Conservation (phyloP, 2,797 vertebrate genomes). For the Lacerta viridis region DNA sequence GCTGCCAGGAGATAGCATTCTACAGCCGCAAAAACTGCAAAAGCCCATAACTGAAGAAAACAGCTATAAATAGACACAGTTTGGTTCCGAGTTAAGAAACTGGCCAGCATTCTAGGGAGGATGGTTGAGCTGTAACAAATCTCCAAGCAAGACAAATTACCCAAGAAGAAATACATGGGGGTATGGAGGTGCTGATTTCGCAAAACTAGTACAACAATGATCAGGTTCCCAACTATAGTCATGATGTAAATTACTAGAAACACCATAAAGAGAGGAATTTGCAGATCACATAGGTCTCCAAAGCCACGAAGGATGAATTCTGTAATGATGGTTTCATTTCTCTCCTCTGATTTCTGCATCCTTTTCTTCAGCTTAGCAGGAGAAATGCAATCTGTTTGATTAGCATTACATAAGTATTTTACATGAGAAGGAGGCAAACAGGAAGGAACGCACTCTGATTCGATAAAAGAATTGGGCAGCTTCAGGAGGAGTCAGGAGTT, state of each 20-base stretch:
- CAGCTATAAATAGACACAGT: background rate
- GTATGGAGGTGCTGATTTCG: constrained; percentile 56
- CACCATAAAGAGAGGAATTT: constrained; percentile 47
- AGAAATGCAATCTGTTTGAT: no score
- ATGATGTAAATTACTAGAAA: constrained; percentile 61
- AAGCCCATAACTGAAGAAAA: background rate
- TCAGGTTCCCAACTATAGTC: constrained; percentile 62
- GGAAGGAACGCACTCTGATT: no score
- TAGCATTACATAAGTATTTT: no score
- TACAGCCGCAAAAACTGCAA: constrained; percentile 48
- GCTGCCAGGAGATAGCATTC: constrained; percentile 68
- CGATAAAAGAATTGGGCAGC: no score
- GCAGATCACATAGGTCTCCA: constrained; percentile 52
- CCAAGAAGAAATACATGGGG: constrained; percentile 70
- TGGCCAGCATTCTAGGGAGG: constrained; percentile 58
- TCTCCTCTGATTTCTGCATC: background rate
- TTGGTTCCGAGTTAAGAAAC: background rate
- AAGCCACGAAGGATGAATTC: constrained; percentile 62
- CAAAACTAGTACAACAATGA: constrained; percentile 57
- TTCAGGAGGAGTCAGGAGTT: no score
- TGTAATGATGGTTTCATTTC: constrained; percentile 61
- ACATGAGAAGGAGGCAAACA: no score
- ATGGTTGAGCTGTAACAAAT: constrained; percentile 61
- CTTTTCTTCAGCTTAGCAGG: background rate
- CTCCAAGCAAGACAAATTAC: constrained; percentile 67